These are phyloP conservation scores for Leucoraja ocellata DNA, from an alignment of 2,797 vertebrate genomes.

Conservation along the genomic window DNA sequence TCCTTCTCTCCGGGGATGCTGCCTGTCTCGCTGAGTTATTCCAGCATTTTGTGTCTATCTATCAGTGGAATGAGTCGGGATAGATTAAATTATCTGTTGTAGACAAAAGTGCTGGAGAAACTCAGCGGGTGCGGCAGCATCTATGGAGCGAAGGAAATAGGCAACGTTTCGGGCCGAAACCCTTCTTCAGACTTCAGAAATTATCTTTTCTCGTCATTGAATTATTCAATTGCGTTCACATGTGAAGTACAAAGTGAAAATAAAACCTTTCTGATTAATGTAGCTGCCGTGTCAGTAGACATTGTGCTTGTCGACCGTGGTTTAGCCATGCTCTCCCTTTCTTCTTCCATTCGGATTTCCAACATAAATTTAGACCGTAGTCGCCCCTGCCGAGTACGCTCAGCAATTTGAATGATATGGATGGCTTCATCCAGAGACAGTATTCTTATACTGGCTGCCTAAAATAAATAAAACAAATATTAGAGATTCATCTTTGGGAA, in stretches of 20 bases:
- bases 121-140: too few relatives aligned
- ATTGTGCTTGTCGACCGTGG: neutral
- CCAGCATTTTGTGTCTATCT: too few relatives aligned
- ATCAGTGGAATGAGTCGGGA: neutral
- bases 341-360: slow-evolving; percentile 57
- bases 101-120: too few relatives aligned
- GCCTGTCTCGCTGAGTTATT: too few relatives aligned
- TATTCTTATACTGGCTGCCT: slow-evolving; percentile 45
- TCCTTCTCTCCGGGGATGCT: too few relatives aligned
- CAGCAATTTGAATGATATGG: slow-evolving; percentile 61
- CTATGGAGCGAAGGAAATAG: too few relatives aligned
- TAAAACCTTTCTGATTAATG: slow-evolving; percentile 69
- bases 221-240: neutral
- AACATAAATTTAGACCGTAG: slow-evolving; percentile 65
- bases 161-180: too few relatives aligned
- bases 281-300: slow-evolving; percentile 51
- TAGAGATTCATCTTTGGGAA: too few relatives aligned
- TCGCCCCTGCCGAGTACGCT: slow-evolving; percentile 70
- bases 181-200: neutral
- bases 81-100: neutral
- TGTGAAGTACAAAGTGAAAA: neutral
- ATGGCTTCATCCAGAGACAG: slow-evolving; percentile 60
- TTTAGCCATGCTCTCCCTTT: slow-evolving; percentile 46
- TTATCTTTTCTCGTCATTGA: neutral
- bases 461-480: neutral